Evolutionary conservation across 2,888 invertebrate species (phyloP), one percentile per base, ranked within the genome.

Genomic region (Gymnoscelis rufifasciata): DNA sequence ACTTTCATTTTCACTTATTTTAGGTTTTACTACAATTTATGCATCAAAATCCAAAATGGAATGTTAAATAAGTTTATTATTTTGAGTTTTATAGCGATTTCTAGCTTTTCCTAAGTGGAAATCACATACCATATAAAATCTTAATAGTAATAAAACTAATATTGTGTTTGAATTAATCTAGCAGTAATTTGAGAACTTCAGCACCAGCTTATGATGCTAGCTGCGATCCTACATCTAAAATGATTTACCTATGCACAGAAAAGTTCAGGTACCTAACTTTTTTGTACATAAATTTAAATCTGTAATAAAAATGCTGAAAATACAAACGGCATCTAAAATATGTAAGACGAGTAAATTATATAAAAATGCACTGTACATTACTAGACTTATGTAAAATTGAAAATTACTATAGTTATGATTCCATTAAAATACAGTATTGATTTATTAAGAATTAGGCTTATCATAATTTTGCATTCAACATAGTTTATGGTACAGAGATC

Each of bases 241-340:
- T 14, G n/a, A 30, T 37, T 19, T 29, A 47, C 15, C 37, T 67
- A 64, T 63, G 71, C 63, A 76, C 70, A 74, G 59, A 74, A 72
- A 74, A 78, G 73, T 72, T 78, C 78, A 78, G 82, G 80, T 81
- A 79, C 78, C 77, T 74, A 79, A 78, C 77, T 74, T 80, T 76
- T 80, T 81, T 84, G 80, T 83, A 83, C 82, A 75, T 15, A 15
- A 19, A 70, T 66, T 49, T 52, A 38, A 13, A 15, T n/a, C 13
- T 8, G 19, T 31, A 44, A 37, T 28, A 49, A 51, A 45, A 52
- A 55, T n/a, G 49, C 51, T 30, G 48, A 48, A 19, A 35, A 57
- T 43, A 51, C 26, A 47, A 54, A 54, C 53, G 51, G 45, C 57
- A 56, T 39, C 5, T 19, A 3, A 19, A 19, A 19, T 3, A 47